Conservation (phyloP, 2,888 invertebrate genomes). For the Hybos culiciformis region DNA sequence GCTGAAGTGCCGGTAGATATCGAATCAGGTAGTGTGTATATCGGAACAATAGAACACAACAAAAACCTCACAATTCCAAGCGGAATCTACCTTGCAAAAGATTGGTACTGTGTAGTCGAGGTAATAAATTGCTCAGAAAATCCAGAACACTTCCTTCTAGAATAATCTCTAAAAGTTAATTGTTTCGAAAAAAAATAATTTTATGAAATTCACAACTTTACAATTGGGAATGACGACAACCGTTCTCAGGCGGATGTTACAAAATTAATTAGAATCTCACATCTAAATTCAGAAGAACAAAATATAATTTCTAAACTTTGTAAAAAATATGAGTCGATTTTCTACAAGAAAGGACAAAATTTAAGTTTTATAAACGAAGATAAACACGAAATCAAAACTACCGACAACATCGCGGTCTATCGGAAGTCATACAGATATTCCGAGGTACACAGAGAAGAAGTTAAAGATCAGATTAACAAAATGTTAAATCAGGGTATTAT, state of each 20-base stretch:
- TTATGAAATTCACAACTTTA: no score
- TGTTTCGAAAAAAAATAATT: neutral
- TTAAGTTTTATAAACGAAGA: neutral
- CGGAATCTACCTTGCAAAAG: no score
- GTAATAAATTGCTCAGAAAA: neutral
- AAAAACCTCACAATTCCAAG: neutral
- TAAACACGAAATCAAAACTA: no score
- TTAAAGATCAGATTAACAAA: no score
- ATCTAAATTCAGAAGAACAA: constrained; percentile 2
- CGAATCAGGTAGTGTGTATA: neutral
- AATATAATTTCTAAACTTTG: neutral
- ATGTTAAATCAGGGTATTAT: no score
- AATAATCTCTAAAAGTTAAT: neutral
- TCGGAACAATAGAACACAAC: neutral
- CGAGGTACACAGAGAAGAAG: no score
- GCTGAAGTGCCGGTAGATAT: no score
- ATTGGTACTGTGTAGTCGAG: neutral
- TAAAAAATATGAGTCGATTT: neutral
- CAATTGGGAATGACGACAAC: neutral
- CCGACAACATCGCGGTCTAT: no score
- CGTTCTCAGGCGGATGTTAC: neutral
- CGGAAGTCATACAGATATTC: no score
- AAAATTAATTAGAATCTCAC: neutral
- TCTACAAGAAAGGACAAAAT: neutral
- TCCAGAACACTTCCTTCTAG: neutral